Evolutionary conservation across 2,888 invertebrate species (phyloP).

Genomic region (Aspidiotus destructor): DNA sequence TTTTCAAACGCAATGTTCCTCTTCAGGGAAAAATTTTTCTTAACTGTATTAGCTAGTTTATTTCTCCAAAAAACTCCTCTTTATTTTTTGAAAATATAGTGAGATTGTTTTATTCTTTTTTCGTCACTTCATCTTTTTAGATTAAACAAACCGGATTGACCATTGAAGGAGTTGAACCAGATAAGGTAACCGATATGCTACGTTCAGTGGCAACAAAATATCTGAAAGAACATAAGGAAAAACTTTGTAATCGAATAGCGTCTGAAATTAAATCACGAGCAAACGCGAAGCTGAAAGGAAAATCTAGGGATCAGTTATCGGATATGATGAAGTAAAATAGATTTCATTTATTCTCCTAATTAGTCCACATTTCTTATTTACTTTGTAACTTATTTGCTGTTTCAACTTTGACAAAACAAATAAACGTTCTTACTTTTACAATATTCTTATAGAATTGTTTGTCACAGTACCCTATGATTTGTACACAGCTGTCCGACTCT

Average conservation of each 20-base stretch:
- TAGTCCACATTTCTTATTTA: too few species aligned
- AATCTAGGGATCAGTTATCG: neutral
- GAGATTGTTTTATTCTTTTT: neutral
- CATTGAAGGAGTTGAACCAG: constrained; percentile 13
- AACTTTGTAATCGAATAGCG: constrained; percentile 11
- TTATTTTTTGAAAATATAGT: neutral
- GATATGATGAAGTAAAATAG: neutral
- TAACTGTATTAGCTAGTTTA: neutral
- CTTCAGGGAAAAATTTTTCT: neutral
- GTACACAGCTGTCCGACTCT: too few species aligned
- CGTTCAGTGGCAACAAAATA: constrained; percentile 22
- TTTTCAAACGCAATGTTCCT: too few species aligned
- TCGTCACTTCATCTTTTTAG: neutral
- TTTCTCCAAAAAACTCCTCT: neutral
- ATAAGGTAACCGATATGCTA: constrained; percentile 19
- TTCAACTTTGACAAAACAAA: neutral
- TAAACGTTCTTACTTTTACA: too few species aligned
- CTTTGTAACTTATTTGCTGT: neutral
- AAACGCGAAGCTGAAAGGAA: constrained; percentile 23
- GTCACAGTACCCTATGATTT: too few species aligned
- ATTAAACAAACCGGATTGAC: constrained; percentile 23
- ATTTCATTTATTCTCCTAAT: too few species aligned
- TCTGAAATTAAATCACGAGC: constrained; percentile 17
- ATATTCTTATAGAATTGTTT: too few species aligned
- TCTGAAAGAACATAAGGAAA: constrained; percentile 23